phyloP scores from a whole-genome alignment of 1,140 invertebrate genomes.

The Stenopsyche tienmushanensis region DNA sequence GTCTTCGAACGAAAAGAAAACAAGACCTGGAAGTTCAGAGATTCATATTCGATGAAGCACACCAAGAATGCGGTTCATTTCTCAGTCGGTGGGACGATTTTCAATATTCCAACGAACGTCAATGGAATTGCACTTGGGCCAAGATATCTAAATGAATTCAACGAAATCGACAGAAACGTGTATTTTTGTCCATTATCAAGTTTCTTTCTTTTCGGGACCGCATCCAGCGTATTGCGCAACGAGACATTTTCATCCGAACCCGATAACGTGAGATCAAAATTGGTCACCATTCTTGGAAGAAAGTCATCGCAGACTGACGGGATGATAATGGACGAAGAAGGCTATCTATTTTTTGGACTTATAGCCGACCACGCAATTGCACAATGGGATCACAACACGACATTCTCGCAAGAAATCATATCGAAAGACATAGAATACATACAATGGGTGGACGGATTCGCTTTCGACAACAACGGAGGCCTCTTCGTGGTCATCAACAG shows the following conservation, averaged over 20 bases:
- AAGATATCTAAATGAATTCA: slow-evolving; percentile 45
- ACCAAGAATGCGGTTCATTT: slow-evolving; percentile 58
- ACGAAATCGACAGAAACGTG: slow-evolving; percentile 54
- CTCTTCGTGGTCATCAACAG: slow-evolving; percentile 67
- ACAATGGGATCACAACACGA: slow-evolving; percentile 61
- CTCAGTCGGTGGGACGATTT: slow-evolving; percentile 57
- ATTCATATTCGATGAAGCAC: slow-evolving; percentile 61
- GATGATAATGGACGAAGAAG: slow-evolving; percentile 68
- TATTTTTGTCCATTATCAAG: slow-evolving; percentile 69
- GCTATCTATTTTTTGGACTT: slow-evolving; percentile 66
- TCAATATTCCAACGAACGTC: slow-evolving; percentile 58
- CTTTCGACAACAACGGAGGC: slow-evolving; percentile 64
- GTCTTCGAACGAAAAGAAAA: slow-evolving; percentile 63
- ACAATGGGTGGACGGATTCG: slow-evolving; percentile 72
- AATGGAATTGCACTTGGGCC: slow-evolving; percentile 70
- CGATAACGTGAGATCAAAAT: slow-evolving; percentile 44
- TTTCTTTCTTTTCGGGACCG: slow-evolving; percentile 62
- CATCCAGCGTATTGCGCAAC: slow-evolving; percentile 58
- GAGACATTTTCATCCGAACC: slow-evolving; percentile 47
- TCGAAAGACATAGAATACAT: slow-evolving; percentile 63
- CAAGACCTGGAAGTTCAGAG: slow-evolving; percentile 67
- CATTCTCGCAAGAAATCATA: slow-evolving; percentile 60
- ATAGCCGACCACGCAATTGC: slow-evolving; percentile 65
- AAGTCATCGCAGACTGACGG: slow-evolving; percentile 68
- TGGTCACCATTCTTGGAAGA: slow-evolving; percentile 59